Conservation (phyloP, 2,797 vertebrate species). For the Eospalax fontanierii region DNA sequence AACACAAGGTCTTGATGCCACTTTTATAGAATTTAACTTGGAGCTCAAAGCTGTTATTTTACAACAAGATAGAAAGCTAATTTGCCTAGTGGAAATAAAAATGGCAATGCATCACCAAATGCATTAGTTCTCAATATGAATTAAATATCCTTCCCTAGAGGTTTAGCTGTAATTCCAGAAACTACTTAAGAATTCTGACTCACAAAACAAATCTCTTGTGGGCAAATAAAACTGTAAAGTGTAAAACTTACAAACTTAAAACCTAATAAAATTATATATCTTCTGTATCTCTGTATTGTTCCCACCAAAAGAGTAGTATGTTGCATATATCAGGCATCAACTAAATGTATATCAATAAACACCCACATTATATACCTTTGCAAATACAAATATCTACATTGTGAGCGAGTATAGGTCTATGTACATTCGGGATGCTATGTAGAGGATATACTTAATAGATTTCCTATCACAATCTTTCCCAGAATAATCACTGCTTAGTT, state of each 20-base stretch:
- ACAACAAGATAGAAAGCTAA: constrained; percentile 45
- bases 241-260: background rate
- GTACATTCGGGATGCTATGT: background rate
- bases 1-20: background rate
- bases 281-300: background rate
- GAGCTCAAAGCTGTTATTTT: background rate
- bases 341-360: background rate
- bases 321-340: background rate
- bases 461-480: background rate
- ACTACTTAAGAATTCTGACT: constrained; percentile 39
- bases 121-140: constrained; percentile 20
- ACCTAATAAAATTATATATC: background rate
- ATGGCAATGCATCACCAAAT: constrained; percentile 21
- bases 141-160: constrained; percentile 45
- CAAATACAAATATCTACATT: background rate
- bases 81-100: constrained; percentile 12
- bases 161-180: background rate
- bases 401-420: background rate
- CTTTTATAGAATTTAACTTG: constrained; percentile 24
- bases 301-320: background rate
- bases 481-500: constrained; percentile 30
- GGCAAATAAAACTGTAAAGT: background rate
- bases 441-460: background rate
- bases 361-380: background rate
- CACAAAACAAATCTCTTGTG: background rate